Evolutionary conservation across 1,140 invertebrate genomes (phyloP), one percentile per base, ranked within the genome.

Genomic region (Carcinoscorpius rotundicauda): DNA sequence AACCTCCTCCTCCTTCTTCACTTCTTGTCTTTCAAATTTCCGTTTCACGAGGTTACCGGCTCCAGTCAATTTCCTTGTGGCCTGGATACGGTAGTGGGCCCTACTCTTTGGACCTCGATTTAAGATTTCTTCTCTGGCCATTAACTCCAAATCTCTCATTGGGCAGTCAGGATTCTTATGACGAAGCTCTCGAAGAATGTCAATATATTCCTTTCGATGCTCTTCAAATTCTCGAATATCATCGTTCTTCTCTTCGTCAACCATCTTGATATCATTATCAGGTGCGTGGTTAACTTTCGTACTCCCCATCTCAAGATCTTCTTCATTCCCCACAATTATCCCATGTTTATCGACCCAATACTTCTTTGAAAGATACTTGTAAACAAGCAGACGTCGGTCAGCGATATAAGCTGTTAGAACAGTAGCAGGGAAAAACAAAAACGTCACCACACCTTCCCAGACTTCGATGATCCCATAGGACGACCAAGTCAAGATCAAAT

Each of bases 21-120:
- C 58, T 8, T 68, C 52, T 68, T 70, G 49, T 8, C 49, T 49
- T 76, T 78, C 5, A 72, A 71, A 29, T 66, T 89, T 87, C 75
- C 91, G 90, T 55, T 91, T 86, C 73, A 93, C 88, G 49, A 96
- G 83, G 76, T 95, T 95, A 50, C 87, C 87, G 8, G 92, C 93
- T 8, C 95, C 96, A 64, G 95, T 93, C 75, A 98, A 85, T 75
- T 93, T 94, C 51, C 94, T 81, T 0, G 95, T 98, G 0, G 96
- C 95, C 73, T 97, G 93, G 62, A 97, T 93, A 66, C 96, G 82
- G 76, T 98, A 98, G 77, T 97, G 98, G 3, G 95, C 96, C 61
- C 95, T 80, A 60, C 91, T 94, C 76, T 98, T 98, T 0, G 91
- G 93, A 4, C 93, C 93, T 10, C 86, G 84, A 63, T 89, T 88